phyloP scores from a whole-genome alignment of 2,888 invertebrate species.

The Ochropleura leucogaster region DNA sequence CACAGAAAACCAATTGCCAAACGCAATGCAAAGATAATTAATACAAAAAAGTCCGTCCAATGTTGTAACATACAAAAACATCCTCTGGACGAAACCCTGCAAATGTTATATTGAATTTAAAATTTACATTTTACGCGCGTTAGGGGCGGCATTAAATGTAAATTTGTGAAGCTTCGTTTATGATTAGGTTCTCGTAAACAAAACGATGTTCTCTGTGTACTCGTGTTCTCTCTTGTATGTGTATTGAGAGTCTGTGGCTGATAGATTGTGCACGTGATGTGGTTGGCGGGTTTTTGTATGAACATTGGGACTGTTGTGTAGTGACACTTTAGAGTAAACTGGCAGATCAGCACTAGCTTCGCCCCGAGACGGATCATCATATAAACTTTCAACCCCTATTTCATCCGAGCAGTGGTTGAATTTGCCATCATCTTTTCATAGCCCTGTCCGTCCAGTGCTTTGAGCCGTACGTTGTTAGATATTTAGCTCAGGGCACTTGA shows the following conservation, averaged over 20 bases:
- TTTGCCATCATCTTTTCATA: no score
- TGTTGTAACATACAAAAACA: constrained; percentile 25
- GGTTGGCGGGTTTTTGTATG: no score
- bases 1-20: constrained; percentile 28
- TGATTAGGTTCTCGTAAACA: constrained; percentile 52
- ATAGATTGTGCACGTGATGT: not conserved
- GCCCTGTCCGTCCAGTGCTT: no score
- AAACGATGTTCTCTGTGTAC: constrained; percentile 1
- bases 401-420: no score
- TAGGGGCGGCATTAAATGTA: constrained; percentile 53
- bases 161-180: constrained; percentile 44
- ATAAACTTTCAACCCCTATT: no score
- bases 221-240: constrained; percentile 10
- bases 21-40: constrained; percentile 12
- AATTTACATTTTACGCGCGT: constrained; percentile 60
- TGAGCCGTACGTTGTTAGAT: no score
- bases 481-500: not conserved
- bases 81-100: constrained; percentile 39
- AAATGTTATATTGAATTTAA: constrained; percentile 62
- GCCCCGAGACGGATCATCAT: no score
- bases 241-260: constrained; percentile 11
- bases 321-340: no score
- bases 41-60: constrained; percentile 17
- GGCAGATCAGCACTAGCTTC: no score
- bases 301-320: no score